Percentiles rank a stretch among this genome's conserved stretches.
Conservation (phyloP, 2,888 invertebrate genomes). For the Xestia rhomboidea region DNA sequence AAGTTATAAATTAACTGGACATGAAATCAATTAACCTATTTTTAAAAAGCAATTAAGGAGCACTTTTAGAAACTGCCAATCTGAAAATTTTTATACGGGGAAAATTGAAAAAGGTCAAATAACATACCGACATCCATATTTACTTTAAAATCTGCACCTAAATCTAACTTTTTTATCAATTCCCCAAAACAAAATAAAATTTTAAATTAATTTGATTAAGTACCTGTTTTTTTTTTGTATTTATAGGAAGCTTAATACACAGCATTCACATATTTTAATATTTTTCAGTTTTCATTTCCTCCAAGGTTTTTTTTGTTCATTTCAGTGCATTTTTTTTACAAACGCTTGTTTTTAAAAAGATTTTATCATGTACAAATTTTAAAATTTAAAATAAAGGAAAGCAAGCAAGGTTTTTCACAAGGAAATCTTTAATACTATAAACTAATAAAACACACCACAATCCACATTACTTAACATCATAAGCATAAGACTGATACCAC, state of each 20-base stretch:
- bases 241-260: no score
- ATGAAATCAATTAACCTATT: conserved; percentile 1
- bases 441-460: not conserved
- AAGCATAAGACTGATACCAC: conserved; percentile 4
- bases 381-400: not conserved
- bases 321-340: no score
- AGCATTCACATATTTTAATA: not conserved
- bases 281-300: no score
- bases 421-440: not conserved
- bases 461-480: conserved; percentile 15
- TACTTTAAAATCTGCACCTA: not conserved
- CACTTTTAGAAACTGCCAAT: not conserved
- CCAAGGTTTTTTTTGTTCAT: no score
- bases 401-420: not conserved
- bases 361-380: not conserved
- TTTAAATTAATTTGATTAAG: not conserved
- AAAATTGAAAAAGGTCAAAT: not conserved
- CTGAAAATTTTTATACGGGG: not conserved
- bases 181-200: not conserved
- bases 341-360: no score
- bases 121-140: not conserved
- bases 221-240: no score
- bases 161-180: not conserved
- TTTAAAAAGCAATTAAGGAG: conserved; percentile 4
- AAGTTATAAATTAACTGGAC: not conserved